Evolutionary conservation across 1,140 invertebrate species (phyloP).

Genomic region (Saccostrea glomerata): DNA sequence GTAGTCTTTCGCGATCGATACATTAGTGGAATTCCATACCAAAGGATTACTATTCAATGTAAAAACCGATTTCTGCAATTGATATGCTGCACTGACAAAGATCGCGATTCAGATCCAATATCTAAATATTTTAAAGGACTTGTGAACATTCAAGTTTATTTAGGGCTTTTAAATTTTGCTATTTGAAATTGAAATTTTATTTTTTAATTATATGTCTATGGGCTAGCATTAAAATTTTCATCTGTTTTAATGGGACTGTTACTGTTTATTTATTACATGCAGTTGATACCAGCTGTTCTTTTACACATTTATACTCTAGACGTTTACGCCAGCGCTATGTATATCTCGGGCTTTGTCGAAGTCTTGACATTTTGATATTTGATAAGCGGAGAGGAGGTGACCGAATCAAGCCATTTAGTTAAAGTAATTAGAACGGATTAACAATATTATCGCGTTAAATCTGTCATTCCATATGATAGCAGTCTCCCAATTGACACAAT

Average conservation of each 20-base stretch:
- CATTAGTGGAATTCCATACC: constrained; percentile 35
- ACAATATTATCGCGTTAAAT: constrained; percentile 28
- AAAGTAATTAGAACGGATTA: constrained; percentile 27
- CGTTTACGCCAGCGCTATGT: neutral
- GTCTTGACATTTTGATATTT: constrained; percentile 21
- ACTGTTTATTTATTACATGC: constrained; percentile 19
- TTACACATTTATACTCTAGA: neutral
- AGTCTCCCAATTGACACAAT: constrained; percentile 19
- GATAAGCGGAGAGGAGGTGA: constrained; percentile 24
- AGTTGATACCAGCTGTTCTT: neutral
- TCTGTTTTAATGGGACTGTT: neutral
- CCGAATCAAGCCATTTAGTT: constrained; percentile 6
- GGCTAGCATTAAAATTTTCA: neutral
- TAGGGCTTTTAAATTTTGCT: constrained; percentile 18
- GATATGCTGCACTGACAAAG: neutral
- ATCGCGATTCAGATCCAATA: neutral
- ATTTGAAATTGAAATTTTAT: neutral
- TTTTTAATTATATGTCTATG: neutral
- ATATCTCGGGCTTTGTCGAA: neutral
- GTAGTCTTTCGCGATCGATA: constrained; percentile 8
- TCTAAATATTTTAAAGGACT: constrained; percentile 2
- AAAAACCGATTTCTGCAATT: constrained; percentile 19
- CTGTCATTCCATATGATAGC: constrained; percentile 33
- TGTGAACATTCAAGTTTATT: neutral
- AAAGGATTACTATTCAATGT: neutral